Evolutionary conservation across 2,888 invertebrate species (phyloP).

Genomic region (Spisula solida): DNA sequence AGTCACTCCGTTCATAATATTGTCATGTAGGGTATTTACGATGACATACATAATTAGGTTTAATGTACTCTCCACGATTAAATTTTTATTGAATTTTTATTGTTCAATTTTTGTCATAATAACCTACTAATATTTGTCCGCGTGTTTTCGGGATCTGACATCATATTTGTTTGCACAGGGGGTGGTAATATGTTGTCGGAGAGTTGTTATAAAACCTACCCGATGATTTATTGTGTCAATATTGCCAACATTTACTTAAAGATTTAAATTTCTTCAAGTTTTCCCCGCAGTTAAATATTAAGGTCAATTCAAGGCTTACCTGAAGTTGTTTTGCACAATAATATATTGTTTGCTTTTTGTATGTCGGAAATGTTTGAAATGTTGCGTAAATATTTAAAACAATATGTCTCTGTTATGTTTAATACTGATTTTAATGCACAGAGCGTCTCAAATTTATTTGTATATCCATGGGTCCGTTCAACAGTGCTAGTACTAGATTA

Average conservation of each 20-base stretch:
- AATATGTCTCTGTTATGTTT: neutral
- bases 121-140: neutral
- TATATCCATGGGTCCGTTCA: too few species aligned
- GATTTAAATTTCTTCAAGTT: slow-evolving; percentile 14
- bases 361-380: neutral
- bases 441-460: neutral
- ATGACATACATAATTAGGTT: slow-evolving; percentile 3
- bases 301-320: neutral
- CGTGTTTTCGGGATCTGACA: neutral
- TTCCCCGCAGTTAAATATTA: neutral
- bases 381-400: neutral
- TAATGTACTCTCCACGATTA: neutral
- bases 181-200: neutral
- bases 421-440: neutral
- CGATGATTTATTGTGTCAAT: neutral
- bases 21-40: neutral
- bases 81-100: slow-evolving; percentile 1
- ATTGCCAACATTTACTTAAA: neutral
- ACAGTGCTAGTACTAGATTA: too few species aligned
- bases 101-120: neutral
- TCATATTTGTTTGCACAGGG: neutral
- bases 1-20: slow-evolving; percentile 1
- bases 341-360: slow-evolving; percentile 11
- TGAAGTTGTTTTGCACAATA: neutral
- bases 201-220: neutral